Evolutionary conservation across 2,113 vertebrate genomes (phyloP).

Genomic region (Etheostoma spectabile): DNA sequence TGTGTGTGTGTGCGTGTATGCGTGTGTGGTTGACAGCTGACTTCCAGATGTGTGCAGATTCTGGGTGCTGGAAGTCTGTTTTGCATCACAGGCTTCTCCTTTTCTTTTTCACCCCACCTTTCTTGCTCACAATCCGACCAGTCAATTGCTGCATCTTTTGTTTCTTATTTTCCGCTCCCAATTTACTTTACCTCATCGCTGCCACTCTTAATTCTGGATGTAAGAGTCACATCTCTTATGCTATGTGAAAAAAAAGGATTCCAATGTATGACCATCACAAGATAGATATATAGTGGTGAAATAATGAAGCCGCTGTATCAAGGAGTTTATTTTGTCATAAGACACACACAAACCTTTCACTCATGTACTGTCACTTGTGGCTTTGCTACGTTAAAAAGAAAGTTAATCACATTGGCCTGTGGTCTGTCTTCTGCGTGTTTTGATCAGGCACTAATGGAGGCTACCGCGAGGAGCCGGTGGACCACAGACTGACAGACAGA

Average conservation of each 20-base stretch:
- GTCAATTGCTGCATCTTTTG: conserved; percentile 4
- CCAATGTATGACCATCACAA: background rate
- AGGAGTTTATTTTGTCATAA: conserved; percentile 7
- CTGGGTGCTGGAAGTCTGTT: conserved; percentile 76
- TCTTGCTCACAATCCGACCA: conserved; percentile 19
- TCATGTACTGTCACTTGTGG: conserved; percentile 48
- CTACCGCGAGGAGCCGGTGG: conserved; percentile 96
- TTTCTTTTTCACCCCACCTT: conserved; percentile 53
- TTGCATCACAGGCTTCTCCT: conserved; percentile 76
- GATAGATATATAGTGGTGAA: background rate
- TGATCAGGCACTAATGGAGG: conserved; percentile 92
- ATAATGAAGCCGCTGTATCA: background rate
- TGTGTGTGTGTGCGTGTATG: conserved; percentile 40
- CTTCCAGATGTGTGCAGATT: conserved; percentile 84
- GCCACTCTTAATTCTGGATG: conserved; percentile 6
- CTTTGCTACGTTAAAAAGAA: conserved; percentile 39
- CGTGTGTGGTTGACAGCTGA: conserved; percentile 82
- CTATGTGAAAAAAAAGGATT: background rate
- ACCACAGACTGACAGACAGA: conserved; percentile 96
- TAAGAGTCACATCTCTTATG: background rate
- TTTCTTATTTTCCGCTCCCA: background rate
- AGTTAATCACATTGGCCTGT: conserved; percentile 61
- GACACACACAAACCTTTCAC: conserved; percentile 9
- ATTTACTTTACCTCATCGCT: conserved; percentile 6
- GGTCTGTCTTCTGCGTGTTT: conserved; percentile 68